Evolutionary conservation across 37 sponge, comb jelly and placozoan species (phyloP).

Genomic region (Agelas oroides): DNA sequence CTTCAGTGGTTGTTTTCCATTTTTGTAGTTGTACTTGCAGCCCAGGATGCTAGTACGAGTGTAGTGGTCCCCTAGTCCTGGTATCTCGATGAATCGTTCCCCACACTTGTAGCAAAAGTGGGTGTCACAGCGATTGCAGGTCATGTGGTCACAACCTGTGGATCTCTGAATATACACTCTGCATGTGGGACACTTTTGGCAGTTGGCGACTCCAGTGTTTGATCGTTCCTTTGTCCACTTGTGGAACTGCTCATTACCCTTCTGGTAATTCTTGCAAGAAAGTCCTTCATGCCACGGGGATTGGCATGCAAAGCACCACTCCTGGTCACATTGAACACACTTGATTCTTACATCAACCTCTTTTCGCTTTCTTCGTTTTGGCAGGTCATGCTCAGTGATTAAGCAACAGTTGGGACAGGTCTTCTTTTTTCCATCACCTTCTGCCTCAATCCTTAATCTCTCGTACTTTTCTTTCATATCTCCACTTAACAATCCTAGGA

Average conservation of each 20-base stretch:
- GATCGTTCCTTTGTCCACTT: constrained; percentile 53
- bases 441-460: constrained; percentile 11
- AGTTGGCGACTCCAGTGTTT: constrained; percentile 56
- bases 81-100: constrained; percentile 12
- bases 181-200: constrained; percentile 81
- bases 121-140: constrained; percentile 72
- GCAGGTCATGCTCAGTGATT: constrained; percentile 57
- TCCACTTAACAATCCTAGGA: neutral
- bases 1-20: constrained; percentile 2
- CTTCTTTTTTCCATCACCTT: constrained; percentile 39
- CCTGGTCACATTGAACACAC: constrained; percentile 54
- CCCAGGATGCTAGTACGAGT: constrained; percentile 53
- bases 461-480: constrained; percentile 40
- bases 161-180: constrained; percentile 76
- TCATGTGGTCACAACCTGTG: constrained; percentile 86
- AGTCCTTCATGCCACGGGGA: constrained; percentile 84
- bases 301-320: constrained; percentile 90
- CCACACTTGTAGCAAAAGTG: constrained; percentile 90
- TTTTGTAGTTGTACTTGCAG: constrained; percentile 67
- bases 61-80: constrained; percentile 66
- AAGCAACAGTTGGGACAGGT: constrained; percentile 68
- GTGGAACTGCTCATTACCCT: constrained; percentile 65
- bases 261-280: constrained; percentile 55
- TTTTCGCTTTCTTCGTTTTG: neutral
- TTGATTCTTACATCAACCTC: constrained; percentile 63